Evolutionary conservation across 2,113 vertebrate species (phyloP).

Genomic region (Rhinoptilus africanus): DNA sequence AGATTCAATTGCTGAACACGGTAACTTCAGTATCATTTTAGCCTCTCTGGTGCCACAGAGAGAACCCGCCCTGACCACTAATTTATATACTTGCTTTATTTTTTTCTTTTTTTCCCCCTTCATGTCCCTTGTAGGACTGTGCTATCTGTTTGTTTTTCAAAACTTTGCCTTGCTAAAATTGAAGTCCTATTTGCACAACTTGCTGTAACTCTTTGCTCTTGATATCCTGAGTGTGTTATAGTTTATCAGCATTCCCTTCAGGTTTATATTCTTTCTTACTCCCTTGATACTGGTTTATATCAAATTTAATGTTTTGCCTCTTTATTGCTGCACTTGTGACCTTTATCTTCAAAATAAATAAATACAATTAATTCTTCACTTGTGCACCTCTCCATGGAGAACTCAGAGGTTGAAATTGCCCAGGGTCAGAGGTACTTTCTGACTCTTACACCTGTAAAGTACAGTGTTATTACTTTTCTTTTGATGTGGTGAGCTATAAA

Average conservation of each 20-base stretch:
- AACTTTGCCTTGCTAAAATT: background rate
- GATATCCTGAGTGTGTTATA: background rate
- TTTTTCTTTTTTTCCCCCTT: accelerated
- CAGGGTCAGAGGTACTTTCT: background rate
- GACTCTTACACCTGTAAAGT: background rate
- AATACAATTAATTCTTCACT: background rate
- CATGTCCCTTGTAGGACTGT: background rate
- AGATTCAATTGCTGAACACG: background rate
- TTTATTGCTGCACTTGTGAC: background rate
- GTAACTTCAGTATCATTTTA: background rate
- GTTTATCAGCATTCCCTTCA: background rate
- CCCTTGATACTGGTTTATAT: background rate
- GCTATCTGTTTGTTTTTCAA: background rate
- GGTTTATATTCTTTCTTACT: background rate
- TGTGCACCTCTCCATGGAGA: background rate
- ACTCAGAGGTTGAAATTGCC: background rate
- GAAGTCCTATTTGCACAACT: background rate
- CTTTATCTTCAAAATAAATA: background rate
- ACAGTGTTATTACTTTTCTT: background rate
- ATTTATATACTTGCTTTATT: background rate
- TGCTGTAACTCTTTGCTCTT: background rate
- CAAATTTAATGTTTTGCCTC: background rate
- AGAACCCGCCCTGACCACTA: background rate
- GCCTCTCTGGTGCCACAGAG: background rate
- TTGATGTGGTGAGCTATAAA: background rate